Base-by-base conservation (phyloP, 2,888 invertebrate genomes). In the Limenitis camilla region DNA sequence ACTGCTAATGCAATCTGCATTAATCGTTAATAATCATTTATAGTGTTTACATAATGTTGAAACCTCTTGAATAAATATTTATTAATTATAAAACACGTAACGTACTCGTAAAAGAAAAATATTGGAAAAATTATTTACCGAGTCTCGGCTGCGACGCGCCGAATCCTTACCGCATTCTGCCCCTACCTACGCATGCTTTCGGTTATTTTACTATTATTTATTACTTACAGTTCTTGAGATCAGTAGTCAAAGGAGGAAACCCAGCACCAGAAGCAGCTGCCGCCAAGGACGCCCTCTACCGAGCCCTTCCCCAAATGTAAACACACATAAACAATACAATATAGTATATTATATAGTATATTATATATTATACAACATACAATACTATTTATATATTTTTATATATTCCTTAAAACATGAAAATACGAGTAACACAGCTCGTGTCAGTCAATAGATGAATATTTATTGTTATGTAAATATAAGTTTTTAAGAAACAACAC, bases 401-500 rank as follows among this genome's bases (percentile, higher is more conserved):
- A 49, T 55, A 33, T 50, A 57, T 49, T n/a, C 5, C 35, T 35
- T 36, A 53, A 44, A 44, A 5, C 27, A 50, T 10, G 31, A 8
- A 7, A 29, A 11, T 28, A 19, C 1, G 11, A 6, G 33, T 5
- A 36, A 36, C n/a, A 36, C 10, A 10, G n/a, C 10, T 10, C 35
- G n/a, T 7, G 11, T 1, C 36, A 32, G 44, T 39, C 32, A 33
- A 64, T 63, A 64, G 58, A n/a, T n/a, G n/a, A 59, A 54, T 51
- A 53, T n/a, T 52, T 65, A 64, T 69, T 66, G 53, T 61, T 72
- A 70, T 72, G 65, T 75, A 77, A 77, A 79, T 81, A 81, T 78
- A 81, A 64, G 67, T 75, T 77, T 76, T 71, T 67, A 65, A 53
- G 49, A 64, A 67, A 72, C 62, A 64, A 48, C 56, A 72, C 63